Conservation (phyloP, 2,113 vertebrate genomes). For the Misgurnus mizolepis region DNA sequence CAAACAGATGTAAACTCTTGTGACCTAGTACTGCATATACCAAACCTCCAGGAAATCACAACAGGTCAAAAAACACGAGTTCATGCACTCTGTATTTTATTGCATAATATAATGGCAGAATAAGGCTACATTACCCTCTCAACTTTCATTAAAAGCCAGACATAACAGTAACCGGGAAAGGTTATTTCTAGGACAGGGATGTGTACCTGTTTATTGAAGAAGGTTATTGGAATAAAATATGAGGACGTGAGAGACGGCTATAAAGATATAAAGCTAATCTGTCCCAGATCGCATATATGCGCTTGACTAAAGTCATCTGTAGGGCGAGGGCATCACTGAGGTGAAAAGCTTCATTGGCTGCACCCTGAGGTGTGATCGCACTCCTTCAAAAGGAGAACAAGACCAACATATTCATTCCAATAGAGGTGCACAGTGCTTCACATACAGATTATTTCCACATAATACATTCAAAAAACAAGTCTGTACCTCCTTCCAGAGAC, state of each 20-base stretch:
- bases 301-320: conserved; percentile 4
- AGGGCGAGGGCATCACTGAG: not conserved
- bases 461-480: not conserved
- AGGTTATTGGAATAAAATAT: not conserved
- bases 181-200: conserved; percentile 3
- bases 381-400: not conserved
- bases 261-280: not conserved
- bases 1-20: not conserved
- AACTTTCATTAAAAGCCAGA: not conserved
- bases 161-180: not conserved
- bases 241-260: not conserved
- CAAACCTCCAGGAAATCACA: not conserved
- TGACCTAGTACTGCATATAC: not conserved
- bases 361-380: conserved; percentile 1
- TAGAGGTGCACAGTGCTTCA: not conserved
- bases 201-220: conserved; percentile 4
- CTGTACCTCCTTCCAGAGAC: not conserved
- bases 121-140: not conserved
- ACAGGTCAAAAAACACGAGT: not conserved
- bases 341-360: not conserved
- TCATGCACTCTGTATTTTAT: not conserved
- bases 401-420: not conserved
- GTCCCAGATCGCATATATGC: not conserved
- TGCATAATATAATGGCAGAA: not conserved
- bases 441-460: not conserved